Evolutionary conservation across 2,113 vertebrate genomes (phyloP), one percentile per base, ranked within the genome.

Genomic region (Halichoerus grypus): DNA sequence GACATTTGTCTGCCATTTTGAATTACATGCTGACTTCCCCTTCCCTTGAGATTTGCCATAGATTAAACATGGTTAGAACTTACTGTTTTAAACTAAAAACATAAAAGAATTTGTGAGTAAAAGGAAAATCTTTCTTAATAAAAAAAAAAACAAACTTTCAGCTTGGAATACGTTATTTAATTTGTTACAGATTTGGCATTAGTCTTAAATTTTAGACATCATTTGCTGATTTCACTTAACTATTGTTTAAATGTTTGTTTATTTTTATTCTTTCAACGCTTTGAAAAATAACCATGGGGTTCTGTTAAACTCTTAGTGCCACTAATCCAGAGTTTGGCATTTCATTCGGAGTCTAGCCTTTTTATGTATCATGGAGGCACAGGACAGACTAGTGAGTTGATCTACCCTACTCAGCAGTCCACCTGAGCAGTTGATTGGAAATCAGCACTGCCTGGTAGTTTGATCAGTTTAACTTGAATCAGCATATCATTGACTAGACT

Each of bases 61-160:
- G 77, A 24, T n/a, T 71, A 91, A 84, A 69, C 57, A 71, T 63
- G 53, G 69, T 77, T 89, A 90, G 67, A 94, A 94, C 88, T 76
- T 85, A 69, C 19, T 89, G 74, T 90, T 80, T 90, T 49, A 89
- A 94, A 59, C 82, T 61, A 28, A 63, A 83, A 49, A 42, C 3
- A 33, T 33, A 42, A 83, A 24, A 53, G 21, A 80, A 76, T 85
- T 28, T 55, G 49, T 92, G 84, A 91, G 36, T 57, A 83, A 84
- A 88, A 87, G 69, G 65, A 11, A 76, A 88, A 74, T 19, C 26
- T 92, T 88, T 28, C 65, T 92, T 80, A 94, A 55, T 85, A 79
- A 86, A 67, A 87, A 67, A 83, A 83, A 94, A 84, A 42, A 51
- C 39, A 39, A 72, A 57, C 49, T 80, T 95, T 90, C 49, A 72